phyloP scores from a whole-genome alignment of 2,113 vertebrate species.

The Psettodes erumei region DNA sequence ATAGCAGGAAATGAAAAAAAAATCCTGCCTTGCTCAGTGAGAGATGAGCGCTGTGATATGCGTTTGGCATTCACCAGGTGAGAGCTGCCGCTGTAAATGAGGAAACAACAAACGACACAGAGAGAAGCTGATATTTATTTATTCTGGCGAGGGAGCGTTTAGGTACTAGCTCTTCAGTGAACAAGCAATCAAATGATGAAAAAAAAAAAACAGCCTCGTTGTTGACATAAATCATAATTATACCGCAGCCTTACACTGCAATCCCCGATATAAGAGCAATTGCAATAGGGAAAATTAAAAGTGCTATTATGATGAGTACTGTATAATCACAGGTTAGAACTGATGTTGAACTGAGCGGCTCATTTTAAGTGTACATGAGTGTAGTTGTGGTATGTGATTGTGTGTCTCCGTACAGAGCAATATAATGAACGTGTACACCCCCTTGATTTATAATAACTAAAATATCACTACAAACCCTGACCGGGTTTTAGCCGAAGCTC shows the following conservation, averaged over 20 bases:
- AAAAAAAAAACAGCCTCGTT: constrained; percentile 63
- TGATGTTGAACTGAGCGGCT: constrained; percentile 46
- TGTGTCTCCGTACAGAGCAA: not conserved
- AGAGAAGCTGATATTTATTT: constrained; percentile 37
- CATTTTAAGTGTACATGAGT: constrained; percentile 14
- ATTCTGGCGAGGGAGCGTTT: constrained; percentile 48
- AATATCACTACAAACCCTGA: not conserved
- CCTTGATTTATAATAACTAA: not conserved
- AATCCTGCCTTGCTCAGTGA: constrained; percentile 33
- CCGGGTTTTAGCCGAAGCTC: not conserved
- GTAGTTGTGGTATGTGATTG: not conserved
- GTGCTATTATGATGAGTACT: constrained; percentile 30
- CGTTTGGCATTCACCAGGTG: constrained; percentile 49
- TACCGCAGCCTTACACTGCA: constrained; percentile 32
- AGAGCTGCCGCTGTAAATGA: constrained; percentile 29
- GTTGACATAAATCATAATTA: constrained; percentile 74
- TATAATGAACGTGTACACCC: not conserved
- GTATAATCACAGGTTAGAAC: constrained; percentile 57
- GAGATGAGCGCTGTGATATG: constrained; percentile 20
- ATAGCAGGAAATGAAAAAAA: constrained; percentile 19
- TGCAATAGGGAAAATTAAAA: constrained; percentile 50
- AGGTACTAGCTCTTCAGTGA: constrained; percentile 63
- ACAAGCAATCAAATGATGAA: constrained; percentile 68
- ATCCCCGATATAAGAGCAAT: constrained; percentile 48
- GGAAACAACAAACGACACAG: constrained; percentile 27